Conservation (phyloP, 1,140 invertebrate species). For the Nymphalis io region DNA sequence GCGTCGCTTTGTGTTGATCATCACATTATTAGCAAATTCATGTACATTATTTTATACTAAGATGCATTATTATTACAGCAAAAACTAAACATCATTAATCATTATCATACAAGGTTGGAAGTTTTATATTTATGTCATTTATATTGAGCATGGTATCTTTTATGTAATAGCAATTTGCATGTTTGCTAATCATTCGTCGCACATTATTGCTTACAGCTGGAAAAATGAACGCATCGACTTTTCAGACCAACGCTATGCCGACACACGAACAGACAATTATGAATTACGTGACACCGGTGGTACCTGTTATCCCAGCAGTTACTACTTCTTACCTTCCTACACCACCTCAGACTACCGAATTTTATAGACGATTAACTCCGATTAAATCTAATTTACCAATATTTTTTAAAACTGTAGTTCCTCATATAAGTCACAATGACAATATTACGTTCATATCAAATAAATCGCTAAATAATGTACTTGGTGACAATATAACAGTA, state of each 20-base stretch:
- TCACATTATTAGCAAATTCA: neutral
- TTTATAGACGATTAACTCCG: conserved; percentile 50
- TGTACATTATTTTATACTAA: neutral
- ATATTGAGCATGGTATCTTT: neutral
- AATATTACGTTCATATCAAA: conserved; percentile 28
- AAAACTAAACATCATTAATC: conserved; percentile 1
- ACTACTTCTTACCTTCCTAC: conserved; percentile 48
- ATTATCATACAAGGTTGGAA: neutral
- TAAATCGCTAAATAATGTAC: conserved; percentile 26
- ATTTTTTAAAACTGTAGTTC: conserved; percentile 47
- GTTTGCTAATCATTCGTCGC: conserved; percentile 43
- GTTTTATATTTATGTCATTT: conserved; percentile 8
- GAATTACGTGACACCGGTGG: conserved; percentile 60
- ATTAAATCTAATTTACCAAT: conserved; percentile 52
- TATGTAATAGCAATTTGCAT: conserved; percentile 36
- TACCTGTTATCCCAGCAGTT: conserved; percentile 47
- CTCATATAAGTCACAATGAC: conserved; percentile 34
- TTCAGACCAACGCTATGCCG: conserved; percentile 48
- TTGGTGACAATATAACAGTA: conserved; percentile 53
- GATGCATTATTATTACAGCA: neutral
- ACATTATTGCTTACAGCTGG: conserved; percentile 70
- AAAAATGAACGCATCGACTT: conserved; percentile 51
- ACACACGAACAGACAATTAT: conserved; percentile 41
- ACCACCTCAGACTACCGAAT: conserved; percentile 50
- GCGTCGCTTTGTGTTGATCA: neutral